Evolutionary conservation across 2,888 invertebrate species (phyloP), one percentile per base, ranked within the genome.

Genomic region (Cryptops parisi): DNA sequence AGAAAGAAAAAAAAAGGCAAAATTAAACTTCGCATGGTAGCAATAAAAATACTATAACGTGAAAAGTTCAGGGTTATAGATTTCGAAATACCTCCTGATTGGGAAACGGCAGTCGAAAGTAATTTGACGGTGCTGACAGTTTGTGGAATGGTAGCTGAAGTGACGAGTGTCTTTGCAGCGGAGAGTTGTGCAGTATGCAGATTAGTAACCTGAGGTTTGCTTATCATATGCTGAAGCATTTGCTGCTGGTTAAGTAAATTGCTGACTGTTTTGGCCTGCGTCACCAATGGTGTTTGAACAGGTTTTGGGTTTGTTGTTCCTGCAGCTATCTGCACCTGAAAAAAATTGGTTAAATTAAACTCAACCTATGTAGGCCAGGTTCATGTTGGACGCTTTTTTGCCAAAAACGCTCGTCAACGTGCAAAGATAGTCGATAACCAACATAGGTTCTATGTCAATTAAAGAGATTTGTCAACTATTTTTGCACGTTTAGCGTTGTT

Each of bases 201-300:
- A 33, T 15, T 15, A 33, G 9, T 33, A 2, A 17, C 40, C 24
- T 50, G 50, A n/a, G 39, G 50, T n/a, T 50, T 50, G 6, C 40
- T 41, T 15, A 50, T 41, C 5, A 50, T 39, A 19, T 50, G 50
- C 5, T 50, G 50, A 19, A 50, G 23, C 12, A 41, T 27, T 40
- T 50, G 50, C 47, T 33, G 56, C 51, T 52, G 56, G 46, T 33
- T 54, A 44, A 25, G 51, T 38, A 56, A 26, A 24, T 56, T 55
- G n/a, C 54, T 39, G 2, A 56, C 56, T 2, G 56, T 54, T 26
- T 54, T 56, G 1, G 56, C 47, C 3, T 50, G 52, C 22, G 47
- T 47, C 3, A 4, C 40, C 19, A 27, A 48, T 3, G 45, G 9
- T n/a, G 54, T 17, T 2, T 24, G 27, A 15, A 45, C 27, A 40